These are phyloP conservation scores for Pipistrellus nathusii DNA, from an alignment of 2,797 vertebrate species.

Conservation along the genomic window DNA sequence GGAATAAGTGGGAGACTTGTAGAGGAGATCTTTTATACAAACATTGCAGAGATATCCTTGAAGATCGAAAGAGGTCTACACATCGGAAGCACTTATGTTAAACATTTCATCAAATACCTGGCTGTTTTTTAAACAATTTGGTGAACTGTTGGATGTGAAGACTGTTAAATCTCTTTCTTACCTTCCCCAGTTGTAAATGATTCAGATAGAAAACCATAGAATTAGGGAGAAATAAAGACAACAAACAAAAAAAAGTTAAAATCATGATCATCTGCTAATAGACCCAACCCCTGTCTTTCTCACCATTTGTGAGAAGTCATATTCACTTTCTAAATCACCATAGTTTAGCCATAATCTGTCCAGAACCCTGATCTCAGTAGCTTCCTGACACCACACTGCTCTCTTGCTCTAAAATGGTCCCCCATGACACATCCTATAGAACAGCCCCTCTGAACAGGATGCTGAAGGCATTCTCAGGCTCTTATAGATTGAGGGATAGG, in stretches of 20 bases:
- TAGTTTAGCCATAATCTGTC: neutral
- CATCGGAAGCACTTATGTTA: neutral
- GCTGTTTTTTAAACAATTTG: neutral
- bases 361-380: neutral
- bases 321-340: neutral
- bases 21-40: neutral
- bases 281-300: neutral
- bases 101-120: neutral
- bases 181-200: neutral
- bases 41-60: neutral
- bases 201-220: neutral
- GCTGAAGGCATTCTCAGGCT: neutral
- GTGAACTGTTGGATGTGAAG: neutral
- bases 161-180: neutral
- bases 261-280: neutral
- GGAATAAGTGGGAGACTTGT: neutral
- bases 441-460: neutral
- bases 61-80: neutral
- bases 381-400: neutral
- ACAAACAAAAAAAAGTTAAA: conserved; percentile 38
- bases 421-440: neutral
- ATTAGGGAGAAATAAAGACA: neutral
- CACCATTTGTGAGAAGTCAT: neutral
- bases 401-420: neutral
- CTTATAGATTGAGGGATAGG: neutral